phyloP scores from a whole-genome alignment of 2,888 invertebrate genomes.

The Lacanobia oleracea region DNA sequence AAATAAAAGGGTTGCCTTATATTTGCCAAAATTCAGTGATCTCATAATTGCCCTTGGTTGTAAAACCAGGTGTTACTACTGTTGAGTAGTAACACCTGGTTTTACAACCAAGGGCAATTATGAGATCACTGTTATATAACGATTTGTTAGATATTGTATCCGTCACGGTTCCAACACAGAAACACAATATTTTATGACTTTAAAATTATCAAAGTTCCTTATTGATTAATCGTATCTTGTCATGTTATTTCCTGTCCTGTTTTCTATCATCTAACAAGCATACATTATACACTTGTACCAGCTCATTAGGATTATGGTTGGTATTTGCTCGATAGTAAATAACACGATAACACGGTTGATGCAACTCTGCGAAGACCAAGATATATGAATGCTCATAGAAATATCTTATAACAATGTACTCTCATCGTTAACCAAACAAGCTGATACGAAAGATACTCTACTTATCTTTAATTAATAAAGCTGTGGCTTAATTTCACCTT shows the following conservation, averaged over 20 bases:
- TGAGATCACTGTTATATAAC: not conserved
- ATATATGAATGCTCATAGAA: not conserved
- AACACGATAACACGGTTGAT: not conserved
- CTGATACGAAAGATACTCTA: conserved; percentile 1
- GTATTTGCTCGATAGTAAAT: not conserved
- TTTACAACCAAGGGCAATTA: not conserved
- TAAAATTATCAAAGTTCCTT: not conserved
- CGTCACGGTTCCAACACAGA: conserved; percentile 1
- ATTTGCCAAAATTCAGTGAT: no score
- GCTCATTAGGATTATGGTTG: not conserved
- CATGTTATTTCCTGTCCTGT: not conserved
- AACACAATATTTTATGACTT: not conserved
- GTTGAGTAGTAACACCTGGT: not conserved
- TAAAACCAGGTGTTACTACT: not conserved
- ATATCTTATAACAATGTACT: not conserved
- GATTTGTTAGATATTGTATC: not conserved
- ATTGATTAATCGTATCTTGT: not conserved
- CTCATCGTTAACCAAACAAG: not conserved
- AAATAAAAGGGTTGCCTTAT: not conserved
- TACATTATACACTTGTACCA: not conserved
- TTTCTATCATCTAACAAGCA: not conserved
- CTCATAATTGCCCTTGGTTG: not conserved
- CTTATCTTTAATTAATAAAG: not conserved
- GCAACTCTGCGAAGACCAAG: not conserved
- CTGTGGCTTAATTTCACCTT: not conserved